Conservation (phyloP, 1,140 invertebrate species). For the Mizuhopecten yessoensis region DNA sequence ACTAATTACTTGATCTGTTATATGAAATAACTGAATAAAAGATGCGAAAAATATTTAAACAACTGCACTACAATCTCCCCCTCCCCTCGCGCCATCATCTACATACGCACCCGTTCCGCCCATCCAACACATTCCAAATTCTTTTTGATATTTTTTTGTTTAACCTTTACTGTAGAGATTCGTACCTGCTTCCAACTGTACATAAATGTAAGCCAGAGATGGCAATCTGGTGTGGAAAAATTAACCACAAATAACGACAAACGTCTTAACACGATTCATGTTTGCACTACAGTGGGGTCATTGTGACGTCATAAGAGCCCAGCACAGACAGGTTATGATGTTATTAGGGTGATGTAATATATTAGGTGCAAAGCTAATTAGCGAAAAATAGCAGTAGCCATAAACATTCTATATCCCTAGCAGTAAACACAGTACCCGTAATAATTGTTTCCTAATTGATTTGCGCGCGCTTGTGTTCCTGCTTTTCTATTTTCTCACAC, state of each 20-base stretch:
- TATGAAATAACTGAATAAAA: no score
- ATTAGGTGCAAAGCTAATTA: constrained; percentile 24
- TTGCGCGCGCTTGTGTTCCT: constrained; percentile 12
- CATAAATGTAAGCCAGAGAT: neutral
- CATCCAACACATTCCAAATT: no score
- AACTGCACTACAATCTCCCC: no score
- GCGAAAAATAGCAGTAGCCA: neutral
- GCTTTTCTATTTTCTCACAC: constrained; percentile 9
- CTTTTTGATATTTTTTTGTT: no score
- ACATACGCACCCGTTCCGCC: no score
- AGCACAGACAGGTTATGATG: neutral
- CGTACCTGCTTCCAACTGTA: neutral
- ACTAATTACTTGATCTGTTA: no score
- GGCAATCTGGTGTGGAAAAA: neutral
- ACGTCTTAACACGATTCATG: neutral
- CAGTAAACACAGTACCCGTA: neutral
- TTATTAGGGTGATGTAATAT: neutral
- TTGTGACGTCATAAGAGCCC: neutral
- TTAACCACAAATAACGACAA: neutral
- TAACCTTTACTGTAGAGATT: neutral
- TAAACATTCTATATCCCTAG: neutral
- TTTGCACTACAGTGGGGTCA: neutral
- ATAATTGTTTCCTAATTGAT: constrained; percentile 40
- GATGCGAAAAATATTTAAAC: no score
- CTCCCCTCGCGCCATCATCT: no score